Percentiles rank a stretch among this genome's conserved stretches.
These are phyloP conservation scores for Cyclina sinensis DNA, from an alignment of 1,140 invertebrate genomes.

Conservation along the genomic window DNA sequence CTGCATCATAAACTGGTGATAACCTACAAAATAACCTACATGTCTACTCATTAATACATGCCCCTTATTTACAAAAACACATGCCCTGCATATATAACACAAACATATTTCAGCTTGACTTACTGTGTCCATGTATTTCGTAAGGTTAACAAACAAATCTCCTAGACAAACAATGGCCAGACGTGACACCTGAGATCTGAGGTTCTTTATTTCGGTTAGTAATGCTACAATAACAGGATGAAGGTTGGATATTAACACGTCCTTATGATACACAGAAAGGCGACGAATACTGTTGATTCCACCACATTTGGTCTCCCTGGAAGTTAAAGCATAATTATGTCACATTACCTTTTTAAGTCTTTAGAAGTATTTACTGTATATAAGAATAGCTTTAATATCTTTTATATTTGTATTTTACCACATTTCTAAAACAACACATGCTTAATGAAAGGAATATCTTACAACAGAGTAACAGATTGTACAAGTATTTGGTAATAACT, in stretches of 20 bases:
- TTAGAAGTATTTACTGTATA: too few relatives aligned
- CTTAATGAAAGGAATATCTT: too few relatives aligned
- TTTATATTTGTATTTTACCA: too few relatives aligned
- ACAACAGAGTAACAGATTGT: too few relatives aligned
- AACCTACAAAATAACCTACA: too few relatives aligned
- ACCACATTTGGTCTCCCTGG: constrained; percentile 93
- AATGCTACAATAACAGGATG: constrained; percentile 91
- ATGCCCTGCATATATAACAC: too few relatives aligned
- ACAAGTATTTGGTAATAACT: too few relatives aligned
- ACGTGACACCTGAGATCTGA: constrained; percentile 96
- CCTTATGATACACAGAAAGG: constrained; percentile 91
- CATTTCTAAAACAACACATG: background rate
- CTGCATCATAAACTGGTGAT: too few relatives aligned
- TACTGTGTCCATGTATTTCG: constrained; percentile 92
- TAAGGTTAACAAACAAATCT: constrained; percentile 91
- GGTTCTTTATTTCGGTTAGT: constrained; percentile 92
- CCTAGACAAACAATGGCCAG: constrained; percentile 93
- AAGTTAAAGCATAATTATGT: constrained; percentile 45
- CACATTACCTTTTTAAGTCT: too few relatives aligned
- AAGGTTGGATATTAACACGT: constrained; percentile 89
- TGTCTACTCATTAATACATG: too few relatives aligned
- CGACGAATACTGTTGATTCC: constrained; percentile 92
- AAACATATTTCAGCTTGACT: constrained; percentile 73
- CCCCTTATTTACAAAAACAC: too few relatives aligned
- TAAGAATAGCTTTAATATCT: too few relatives aligned